These are phyloP conservation scores for Chirona hameri DNA, from an alignment of 2,888 invertebrate species.

Conservation along the genomic window DNA sequence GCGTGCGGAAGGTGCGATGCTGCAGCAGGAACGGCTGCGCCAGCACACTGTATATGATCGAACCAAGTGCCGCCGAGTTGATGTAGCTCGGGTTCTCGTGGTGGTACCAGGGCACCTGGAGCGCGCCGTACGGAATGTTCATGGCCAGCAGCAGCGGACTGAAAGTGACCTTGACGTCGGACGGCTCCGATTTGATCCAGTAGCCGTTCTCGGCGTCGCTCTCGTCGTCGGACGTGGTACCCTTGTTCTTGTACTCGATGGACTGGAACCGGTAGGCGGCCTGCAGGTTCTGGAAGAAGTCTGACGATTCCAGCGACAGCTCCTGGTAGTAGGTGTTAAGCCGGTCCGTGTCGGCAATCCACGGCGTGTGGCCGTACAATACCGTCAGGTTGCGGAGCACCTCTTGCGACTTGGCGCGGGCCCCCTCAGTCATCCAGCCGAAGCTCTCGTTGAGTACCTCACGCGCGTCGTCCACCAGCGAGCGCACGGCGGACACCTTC, in stretches of 20 bases:
- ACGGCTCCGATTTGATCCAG: slow-evolving; percentile 30
- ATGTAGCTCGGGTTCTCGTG: slow-evolving; percentile 26
- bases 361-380: slow-evolving; percentile 12
- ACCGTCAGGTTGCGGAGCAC: slow-evolving; percentile 6
- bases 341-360: neutral
- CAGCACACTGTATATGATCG: slow-evolving; percentile 13
- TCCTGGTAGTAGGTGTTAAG: slow-evolving; percentile 1
- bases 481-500: neutral
- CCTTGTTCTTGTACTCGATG: slow-evolving; percentile 25
- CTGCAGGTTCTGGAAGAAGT: slow-evolving; percentile 11
- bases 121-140: slow-evolving; percentile 27
- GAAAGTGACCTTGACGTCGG: slow-evolving; percentile 3
- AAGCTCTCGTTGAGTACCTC: slow-evolving; percentile 14
- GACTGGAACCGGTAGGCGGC: slow-evolving; percentile 9
- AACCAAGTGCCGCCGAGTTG: slow-evolving; percentile 23
- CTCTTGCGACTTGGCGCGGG: neutral
- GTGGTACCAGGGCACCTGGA: slow-evolving; percentile 25
- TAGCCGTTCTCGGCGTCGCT: slow-evolving; percentile 27
- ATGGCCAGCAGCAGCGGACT: slow-evolving; percentile 26
- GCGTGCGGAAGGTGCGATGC: slow-evolving; percentile 24
- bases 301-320: neutral
- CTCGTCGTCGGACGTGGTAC: neutral
- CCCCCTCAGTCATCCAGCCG: slow-evolving; percentile 24
- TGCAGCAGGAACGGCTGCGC: slow-evolving; percentile 30
- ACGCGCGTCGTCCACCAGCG: neutral